Conservation (phyloP, 2,888 invertebrate species). For the Cotesia congregata region DNA sequence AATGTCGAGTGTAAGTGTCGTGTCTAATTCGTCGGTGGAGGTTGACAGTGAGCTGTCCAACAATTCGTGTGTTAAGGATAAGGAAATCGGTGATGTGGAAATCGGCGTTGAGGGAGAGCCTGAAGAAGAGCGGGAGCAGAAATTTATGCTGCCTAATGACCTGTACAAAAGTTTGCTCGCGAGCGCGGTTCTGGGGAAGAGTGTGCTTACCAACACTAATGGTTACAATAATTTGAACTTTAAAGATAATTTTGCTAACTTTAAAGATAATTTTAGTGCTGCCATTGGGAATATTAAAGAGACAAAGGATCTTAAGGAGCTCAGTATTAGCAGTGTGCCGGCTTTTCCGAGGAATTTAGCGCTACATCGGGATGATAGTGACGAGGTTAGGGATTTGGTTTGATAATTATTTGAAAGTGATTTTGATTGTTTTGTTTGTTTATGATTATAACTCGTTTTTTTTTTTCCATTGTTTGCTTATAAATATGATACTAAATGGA, state of each 20-base stretch:
- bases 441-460: too few species aligned
- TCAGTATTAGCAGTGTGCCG: constrained; percentile 68
- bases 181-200: constrained; percentile 77
- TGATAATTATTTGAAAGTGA: not conserved
- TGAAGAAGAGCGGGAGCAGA: constrained; percentile 55
- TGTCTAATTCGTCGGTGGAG: constrained; percentile 68
- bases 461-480: too few species aligned
- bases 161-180: constrained; percentile 85
- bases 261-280: constrained; percentile 66
- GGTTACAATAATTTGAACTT: constrained; percentile 60
- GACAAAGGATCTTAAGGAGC: constrained; percentile 66
- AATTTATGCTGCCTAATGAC: constrained; percentile 81
- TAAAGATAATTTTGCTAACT: constrained; percentile 65
- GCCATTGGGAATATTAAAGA: constrained; percentile 67
- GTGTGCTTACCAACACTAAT: constrained; percentile 58
- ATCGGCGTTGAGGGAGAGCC: not conserved
- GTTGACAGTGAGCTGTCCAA: constrained; percentile 68
- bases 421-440: not conserved
- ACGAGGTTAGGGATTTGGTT: constrained; percentile 59
- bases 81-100: constrained; percentile 52
- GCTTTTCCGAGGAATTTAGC: constrained; percentile 69
- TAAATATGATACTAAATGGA: too few species aligned
- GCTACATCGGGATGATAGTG: constrained; percentile 64
- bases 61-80: constrained; percentile 58
- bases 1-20: constrained; percentile 68